Evolutionary conservation across 2,113 vertebrate genomes (phyloP).

Genomic region (Clarias magur): DNA sequence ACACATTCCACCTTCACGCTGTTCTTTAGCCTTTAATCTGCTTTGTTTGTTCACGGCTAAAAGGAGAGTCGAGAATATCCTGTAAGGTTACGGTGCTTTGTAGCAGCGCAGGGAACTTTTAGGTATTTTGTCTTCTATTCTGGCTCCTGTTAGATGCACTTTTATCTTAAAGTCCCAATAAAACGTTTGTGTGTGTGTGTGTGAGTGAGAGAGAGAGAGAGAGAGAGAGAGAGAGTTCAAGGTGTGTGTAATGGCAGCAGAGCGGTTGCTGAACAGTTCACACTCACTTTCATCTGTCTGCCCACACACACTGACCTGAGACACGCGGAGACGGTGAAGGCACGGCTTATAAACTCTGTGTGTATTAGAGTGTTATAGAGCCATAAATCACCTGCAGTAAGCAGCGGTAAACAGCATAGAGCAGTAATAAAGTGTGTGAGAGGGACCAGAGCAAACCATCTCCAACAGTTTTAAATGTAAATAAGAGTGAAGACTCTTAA

Average conservation of each 20-base stretch:
- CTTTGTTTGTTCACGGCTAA: neutral
- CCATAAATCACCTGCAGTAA: neutral
- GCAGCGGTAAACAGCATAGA: neutral
- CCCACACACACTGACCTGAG: slow-evolving; percentile 29
- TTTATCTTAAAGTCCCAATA: neutral
- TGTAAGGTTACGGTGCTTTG: neutral
- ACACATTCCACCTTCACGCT: neutral
- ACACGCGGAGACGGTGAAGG: neutral
- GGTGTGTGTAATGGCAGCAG: slow-evolving; percentile 41
- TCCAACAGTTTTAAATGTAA: neutral
- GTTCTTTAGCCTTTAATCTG: neutral
- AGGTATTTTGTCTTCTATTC: neutral
- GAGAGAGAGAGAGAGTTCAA: neutral
- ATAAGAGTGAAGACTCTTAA: neutral
- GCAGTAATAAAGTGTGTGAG: neutral
- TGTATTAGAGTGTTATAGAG: neutral
- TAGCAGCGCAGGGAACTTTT: neutral
- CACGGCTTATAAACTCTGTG: neutral
- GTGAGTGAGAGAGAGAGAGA: neutral
- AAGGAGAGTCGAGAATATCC: neutral
- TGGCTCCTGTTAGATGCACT: neutral
- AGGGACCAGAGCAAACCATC: neutral
- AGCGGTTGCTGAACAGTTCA: slow-evolving; percentile 29
- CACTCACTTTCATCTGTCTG: slow-evolving; percentile 35
- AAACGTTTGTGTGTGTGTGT: neutral